phyloP scores from a whole-genome alignment of 2,113 vertebrate genomes.

The Gopherus evgoodei region DNA sequence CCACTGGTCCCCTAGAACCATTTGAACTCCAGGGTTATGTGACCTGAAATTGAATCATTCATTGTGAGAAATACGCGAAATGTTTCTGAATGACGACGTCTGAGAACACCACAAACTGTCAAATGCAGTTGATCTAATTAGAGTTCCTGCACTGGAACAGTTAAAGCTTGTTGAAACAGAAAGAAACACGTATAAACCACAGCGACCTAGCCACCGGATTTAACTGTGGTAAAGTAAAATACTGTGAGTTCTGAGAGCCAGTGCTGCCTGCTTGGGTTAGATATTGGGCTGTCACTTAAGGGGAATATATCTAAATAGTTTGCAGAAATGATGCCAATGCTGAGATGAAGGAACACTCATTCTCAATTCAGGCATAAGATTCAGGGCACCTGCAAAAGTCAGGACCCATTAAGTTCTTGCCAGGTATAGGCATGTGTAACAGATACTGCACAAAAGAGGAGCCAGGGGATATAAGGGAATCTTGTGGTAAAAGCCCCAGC shows the following conservation, averaged over 20 bases:
- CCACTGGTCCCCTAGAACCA: background rate
- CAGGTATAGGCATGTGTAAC: background rate
- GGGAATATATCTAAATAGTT: background rate
- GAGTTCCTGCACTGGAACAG: background rate
- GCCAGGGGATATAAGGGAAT: background rate
- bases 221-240: background rate
- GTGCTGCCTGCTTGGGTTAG: background rate
- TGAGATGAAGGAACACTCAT: background rate
- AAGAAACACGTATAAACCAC: background rate
- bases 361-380: background rate
- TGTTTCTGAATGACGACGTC: background rate
- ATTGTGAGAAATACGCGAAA: background rate
- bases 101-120: background rate
- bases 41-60: background rate
- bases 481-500: background rate
- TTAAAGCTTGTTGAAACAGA: background rate
- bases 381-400: background rate
- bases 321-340: background rate
- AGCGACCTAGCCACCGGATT: background rate
- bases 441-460: background rate
- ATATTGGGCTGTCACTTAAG: background rate
- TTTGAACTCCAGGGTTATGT: background rate
- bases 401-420: background rate
- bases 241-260: background rate
- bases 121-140: background rate